A percentile compares a stretch with the other conserved stretches of the same genome.
Conservation (phyloP, 2,113 vertebrate genomes). For the Lepus americanus region DNA sequence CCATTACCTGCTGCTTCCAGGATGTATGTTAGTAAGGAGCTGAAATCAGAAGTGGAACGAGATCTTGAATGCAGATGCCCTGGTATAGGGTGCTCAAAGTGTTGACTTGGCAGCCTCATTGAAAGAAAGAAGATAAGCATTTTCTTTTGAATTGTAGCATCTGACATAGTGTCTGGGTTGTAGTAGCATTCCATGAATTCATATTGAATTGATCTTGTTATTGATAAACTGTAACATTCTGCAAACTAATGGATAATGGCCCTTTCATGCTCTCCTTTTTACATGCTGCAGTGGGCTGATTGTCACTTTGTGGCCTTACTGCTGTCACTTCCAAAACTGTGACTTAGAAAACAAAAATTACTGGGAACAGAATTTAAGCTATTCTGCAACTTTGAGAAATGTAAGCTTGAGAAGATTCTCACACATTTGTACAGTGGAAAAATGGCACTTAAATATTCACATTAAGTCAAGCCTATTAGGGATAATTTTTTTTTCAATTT, state of each 20-base stretch:
- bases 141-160: neutral
- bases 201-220: neutral
- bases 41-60: too few species aligned
- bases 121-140: neutral
- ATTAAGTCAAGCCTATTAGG: neutral
- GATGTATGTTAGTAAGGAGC: too few species aligned
- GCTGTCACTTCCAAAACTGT: neutral
- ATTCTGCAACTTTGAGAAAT: neutral
- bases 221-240: neutral
- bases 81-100: neutral
- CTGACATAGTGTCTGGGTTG: neutral
- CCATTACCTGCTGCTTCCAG: too few species aligned
- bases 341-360: neutral
- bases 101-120: neutral
- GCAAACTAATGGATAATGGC: neutral
- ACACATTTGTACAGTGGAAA: neutral
- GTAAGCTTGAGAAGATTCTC: slow-evolving; percentile 6
- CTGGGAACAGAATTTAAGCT: slow-evolving; percentile 22
- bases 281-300: neutral
- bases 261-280: neutral
- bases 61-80: too few species aligned
- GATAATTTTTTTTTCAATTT: neutral
- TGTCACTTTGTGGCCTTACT: neutral
- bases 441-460: slow-evolving; percentile 3
- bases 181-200: neutral